Percentiles rank a stretch among this genome's conserved stretches.
Evolutionary conservation across 2,113 vertebrate genomes (phyloP).

Genomic region (Terrapene triunguis): DNA sequence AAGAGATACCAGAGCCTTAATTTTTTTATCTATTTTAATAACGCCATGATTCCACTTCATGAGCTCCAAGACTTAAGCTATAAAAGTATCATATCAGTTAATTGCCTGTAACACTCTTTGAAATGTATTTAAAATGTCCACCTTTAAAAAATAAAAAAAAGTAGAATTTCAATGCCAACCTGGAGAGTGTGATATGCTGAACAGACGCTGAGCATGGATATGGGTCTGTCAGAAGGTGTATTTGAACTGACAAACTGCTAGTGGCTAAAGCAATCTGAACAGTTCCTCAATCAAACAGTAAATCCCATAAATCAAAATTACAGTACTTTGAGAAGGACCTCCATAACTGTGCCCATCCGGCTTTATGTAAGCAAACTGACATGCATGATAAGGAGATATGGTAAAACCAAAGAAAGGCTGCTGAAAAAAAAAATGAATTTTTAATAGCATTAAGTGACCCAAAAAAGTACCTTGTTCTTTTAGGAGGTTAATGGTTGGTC

Average conservation of each 20-base stretch:
- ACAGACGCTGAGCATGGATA: background rate
- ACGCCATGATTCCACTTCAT: background rate
- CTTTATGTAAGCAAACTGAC: background rate
- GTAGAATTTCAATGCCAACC: background rate
- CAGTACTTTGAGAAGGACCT: background rate
- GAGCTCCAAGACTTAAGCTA: background rate
- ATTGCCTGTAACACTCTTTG: background rate
- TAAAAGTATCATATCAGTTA: background rate
- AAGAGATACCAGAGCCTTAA: background rate
- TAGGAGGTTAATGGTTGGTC: slow-evolving; percentile 93
- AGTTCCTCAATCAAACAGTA: background rate
- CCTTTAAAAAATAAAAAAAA: background rate
- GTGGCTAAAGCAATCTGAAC: background rate
- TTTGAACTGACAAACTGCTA: background rate
- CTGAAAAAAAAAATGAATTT: background rate
- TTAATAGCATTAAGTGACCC: background rate
- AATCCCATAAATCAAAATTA: background rate
- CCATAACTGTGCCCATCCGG: background rate
- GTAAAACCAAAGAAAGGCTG: background rate
- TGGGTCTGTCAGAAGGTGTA: background rate
- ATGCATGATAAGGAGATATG: background rate
- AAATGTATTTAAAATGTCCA: background rate
- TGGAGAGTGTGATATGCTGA: background rate
- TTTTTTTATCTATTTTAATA: background rate
- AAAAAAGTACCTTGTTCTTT: slow-evolving; percentile 89